Evolutionary conservation across 2,888 invertebrate genomes (phyloP).

Genomic region (Drosophila leonis): DNA sequence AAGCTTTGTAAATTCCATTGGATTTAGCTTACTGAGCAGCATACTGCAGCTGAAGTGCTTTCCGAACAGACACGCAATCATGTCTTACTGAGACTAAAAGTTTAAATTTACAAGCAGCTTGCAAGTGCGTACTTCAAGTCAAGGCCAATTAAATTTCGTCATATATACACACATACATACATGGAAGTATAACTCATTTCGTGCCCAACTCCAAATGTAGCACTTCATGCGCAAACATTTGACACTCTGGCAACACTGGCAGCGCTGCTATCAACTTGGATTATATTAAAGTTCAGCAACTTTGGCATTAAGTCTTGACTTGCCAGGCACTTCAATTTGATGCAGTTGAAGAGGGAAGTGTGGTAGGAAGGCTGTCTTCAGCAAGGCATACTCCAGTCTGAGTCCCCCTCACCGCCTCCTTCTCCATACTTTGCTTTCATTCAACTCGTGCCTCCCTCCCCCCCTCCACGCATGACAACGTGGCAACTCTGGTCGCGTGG

Average conservation of each 20-base stretch:
- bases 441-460: neutral
- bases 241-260: constrained; percentile 22
- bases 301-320: constrained; percentile 4
- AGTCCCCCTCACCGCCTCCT: neutral
- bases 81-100: neutral
- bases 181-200: neutral
- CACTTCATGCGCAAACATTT: constrained; percentile 2
- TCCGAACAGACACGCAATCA: neutral
- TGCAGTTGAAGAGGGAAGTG: neutral
- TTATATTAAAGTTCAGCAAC: constrained; percentile 4
- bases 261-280: neutral
- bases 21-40: neutral
- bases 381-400: neutral
- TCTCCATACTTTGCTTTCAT: neutral
- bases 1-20: neutral
- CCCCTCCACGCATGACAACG: constrained; percentile 9
- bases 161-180: neutral
- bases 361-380: neutral
- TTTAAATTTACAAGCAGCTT: neutral
- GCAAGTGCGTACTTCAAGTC: neutral
- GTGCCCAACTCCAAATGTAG: neutral
- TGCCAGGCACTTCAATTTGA: constrained; percentile 13
- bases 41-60: neutral
- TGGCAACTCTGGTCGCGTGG: constrained; percentile 24
- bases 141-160: constrained; percentile 3